These are phyloP conservation scores for Syrrhaptes paradoxus DNA, from an alignment of 2,113 vertebrate genomes.

Conservation along the genomic window DNA sequence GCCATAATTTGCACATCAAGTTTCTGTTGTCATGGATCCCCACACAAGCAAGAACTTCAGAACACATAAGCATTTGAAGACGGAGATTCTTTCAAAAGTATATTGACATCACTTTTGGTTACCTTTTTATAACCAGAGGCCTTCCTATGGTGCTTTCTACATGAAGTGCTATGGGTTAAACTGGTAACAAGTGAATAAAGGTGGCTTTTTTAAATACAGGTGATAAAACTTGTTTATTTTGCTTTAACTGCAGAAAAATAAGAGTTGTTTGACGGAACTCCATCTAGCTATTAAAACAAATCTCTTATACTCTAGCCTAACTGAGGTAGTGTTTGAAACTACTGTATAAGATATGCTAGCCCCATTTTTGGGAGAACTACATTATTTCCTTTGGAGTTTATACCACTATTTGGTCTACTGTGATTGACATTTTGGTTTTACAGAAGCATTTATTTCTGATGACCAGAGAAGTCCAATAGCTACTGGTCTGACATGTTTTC, in stretches of 20 bases:
- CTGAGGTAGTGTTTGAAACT: constrained; percentile 82
- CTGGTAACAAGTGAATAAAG: constrained; percentile 36
- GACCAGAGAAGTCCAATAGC: constrained; percentile 52
- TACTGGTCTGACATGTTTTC: constrained; percentile 39
- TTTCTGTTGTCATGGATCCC: constrained; percentile 60
- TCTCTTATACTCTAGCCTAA: constrained; percentile 72
- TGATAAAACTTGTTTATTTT: constrained; percentile 46
- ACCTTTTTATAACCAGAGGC: constrained; percentile 43
- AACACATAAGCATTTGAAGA: constrained; percentile 47
- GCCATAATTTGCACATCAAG: constrained; percentile 54
- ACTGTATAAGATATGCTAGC: constrained; percentile 69
- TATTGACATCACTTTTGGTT: not conserved
- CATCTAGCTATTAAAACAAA: constrained; percentile 68
- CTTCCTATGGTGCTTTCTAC: constrained; percentile 29
- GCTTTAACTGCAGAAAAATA: constrained; percentile 64
- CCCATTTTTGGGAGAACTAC: constrained; percentile 67
- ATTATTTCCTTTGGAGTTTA: constrained; percentile 78
- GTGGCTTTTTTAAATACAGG: constrained; percentile 46
- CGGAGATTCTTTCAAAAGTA: not conserved
- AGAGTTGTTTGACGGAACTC: constrained; percentile 53
- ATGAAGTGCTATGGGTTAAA: constrained; percentile 68
- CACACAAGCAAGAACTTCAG: constrained; percentile 37
- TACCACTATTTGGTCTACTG: constrained; percentile 77
- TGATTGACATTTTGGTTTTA: constrained; percentile 75
- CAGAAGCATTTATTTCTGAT: constrained; percentile 52